Evolutionary conservation across 2,797 vertebrate genomes (phyloP), one percentile per base, ranked within the genome.

Genomic region (Pterois miles): DNA sequence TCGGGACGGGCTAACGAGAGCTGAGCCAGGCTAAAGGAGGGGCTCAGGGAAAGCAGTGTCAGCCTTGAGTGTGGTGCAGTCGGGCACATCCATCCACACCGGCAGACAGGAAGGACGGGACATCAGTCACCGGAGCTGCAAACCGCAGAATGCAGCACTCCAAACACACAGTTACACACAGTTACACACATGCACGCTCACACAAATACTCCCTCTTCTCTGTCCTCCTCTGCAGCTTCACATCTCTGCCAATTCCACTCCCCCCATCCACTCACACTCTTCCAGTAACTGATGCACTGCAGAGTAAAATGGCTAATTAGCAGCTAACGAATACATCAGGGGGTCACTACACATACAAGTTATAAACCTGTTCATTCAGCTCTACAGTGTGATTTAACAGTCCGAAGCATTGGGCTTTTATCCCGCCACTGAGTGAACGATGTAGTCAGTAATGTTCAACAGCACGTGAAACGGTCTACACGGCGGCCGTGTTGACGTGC

Each of bases 61-160:
- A 62, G 85, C 87, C 90, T 87, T 88, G 86, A 85, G 71, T 36
- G 80, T 38, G n/a, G 68, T 10, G 34, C 68, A 83, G 64, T 82
- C 13, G 9, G 29, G 58, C 52, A 71, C 83, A 91, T 90, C 82
- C 78, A 87, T 90, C 85, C 86, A 70, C 70, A 23, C 11, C 29
- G 33, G 78, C 65, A 60, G 81, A 85, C 81, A 72, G 82, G 72
- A 84, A 87, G 80, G 84, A 92, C 29, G 22, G 75, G 71, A 78
- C 87, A 91, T 93, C 88, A 74, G 86, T 92, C 89, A 91, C 76
- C 5, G 5, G 65, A 82, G 86, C 83, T 86, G 81, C 83, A 83
- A 77, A 87, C 87, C 54, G 66, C 80, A 87, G 73, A 82, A 80
- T 63, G 63, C 74, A 63, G 40, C 38, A 25, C 31, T 57, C 40